Base-by-base conservation (phyloP, 1,140 invertebrate species). In the Teleopsis dalmanni region DNA sequence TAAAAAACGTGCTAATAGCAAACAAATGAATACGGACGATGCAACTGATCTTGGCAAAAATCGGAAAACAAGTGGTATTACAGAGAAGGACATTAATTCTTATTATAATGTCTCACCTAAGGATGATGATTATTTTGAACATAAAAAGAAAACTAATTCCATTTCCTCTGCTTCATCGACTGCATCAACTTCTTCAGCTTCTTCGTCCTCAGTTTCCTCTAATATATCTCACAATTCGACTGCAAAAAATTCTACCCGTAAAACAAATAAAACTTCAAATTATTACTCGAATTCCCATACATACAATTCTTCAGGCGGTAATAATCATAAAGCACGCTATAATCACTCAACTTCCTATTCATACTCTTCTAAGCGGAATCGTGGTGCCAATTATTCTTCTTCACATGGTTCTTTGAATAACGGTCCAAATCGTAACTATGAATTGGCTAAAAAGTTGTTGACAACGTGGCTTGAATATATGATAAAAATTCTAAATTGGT, bases 401-500 rank as follows among this genome's bases (percentile, higher is more conserved):
- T 43, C 45, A 16, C 31, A 22, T 21, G 41, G 1, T 10, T 27
- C 41, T n/a, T 31, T 27, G 41, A 43, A 43, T 43, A 38, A n/a
- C n/a, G 51, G 59, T 27, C 22, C 50, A 33, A 65, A 60, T 48
- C 58, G 56, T 6, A 71, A 68, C 42, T 66, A 69, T 47, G 65
- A 68, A 52, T 42, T 70, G 48, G 56, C 64, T 8, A 56, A 68
- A 41, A 62, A 64, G 4, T 66, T 70, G 38, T 16, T 65, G 13
- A 53, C 57, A 25, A 58, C 61, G 11, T 87, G 84, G 84, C 81
- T 80, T 61, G 80, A 79, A 57, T 77, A 82, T 16, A 76, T 77
- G 19, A 72, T 82, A 46, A 82, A 81, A 52, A 75, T 84, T 48
- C 60, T 86, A 47, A 75, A 81, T 42, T 90, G 87, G 87, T 76